Evolutionary conservation across 2,113 vertebrate genomes (phyloP).

Genomic region (Isurus oxyrinchus): DNA sequence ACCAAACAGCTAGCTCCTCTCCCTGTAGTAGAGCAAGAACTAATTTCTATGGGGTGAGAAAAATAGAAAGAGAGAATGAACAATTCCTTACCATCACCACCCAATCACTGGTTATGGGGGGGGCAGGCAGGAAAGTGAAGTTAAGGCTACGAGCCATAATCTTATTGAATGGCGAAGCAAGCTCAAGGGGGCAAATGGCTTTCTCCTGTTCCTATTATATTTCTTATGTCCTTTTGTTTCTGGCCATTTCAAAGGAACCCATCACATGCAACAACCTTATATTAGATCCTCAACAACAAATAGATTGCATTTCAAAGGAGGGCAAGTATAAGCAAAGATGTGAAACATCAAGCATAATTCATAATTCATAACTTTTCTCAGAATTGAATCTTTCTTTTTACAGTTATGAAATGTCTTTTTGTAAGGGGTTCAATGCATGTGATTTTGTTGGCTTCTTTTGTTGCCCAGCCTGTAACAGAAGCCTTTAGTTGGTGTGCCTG

Average conservation of each 20-base stretch:
- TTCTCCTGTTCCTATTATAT: neutral
- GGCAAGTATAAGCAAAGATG: neutral
- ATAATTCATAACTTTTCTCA: neutral
- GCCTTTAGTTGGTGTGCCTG: neutral
- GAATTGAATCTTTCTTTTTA: neutral
- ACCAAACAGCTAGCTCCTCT: too few species aligned
- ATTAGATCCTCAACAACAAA: neutral
- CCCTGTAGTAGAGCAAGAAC: too few species aligned
- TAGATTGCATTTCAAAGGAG: neutral
- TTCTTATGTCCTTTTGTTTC: neutral
- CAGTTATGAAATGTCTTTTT: neutral
- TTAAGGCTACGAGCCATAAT: neutral
- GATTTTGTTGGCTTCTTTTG: neutral
- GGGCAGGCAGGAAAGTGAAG: neutral
- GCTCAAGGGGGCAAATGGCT: neutral
- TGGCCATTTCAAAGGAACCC: neutral
- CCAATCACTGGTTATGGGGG: too few species aligned
- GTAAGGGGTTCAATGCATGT: neutral
- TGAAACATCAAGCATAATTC: neutral
- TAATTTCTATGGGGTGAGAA: too few species aligned
- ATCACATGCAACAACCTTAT: neutral
- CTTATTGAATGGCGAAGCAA: neutral
- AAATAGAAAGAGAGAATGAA: too few species aligned
- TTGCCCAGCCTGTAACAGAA: neutral
- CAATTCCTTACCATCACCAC: too few species aligned